Evolutionary conservation across 2,797 vertebrate genomes (phyloP).

Genomic region (Enteromius thamalakanensis): DNA sequence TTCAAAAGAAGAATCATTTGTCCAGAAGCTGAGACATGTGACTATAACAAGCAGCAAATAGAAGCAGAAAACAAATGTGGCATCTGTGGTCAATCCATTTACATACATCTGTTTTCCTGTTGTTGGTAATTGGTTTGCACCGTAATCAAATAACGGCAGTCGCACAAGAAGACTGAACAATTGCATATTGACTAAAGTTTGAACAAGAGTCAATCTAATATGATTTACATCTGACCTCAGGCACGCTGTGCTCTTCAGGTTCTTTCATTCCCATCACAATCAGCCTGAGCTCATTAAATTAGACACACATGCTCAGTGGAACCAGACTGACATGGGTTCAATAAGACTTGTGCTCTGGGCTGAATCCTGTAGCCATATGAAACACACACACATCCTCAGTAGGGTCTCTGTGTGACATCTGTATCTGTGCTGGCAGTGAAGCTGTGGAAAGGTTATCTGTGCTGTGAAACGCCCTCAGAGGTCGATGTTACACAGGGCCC

Average conservation of each 20-base stretch:
- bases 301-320: not conserved
- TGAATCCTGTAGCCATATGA: not conserved
- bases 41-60: not conserved
- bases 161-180: not conserved
- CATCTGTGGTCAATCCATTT: not conserved
- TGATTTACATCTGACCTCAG: not conserved
- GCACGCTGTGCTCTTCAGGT: not conserved
- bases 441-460: conserved; percentile 60
- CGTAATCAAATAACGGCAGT: not conserved
- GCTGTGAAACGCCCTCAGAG: not conserved
- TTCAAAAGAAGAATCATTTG: too few species aligned
- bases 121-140: not conserved
- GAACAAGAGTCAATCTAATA: not conserved
- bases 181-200: not conserved
- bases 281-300: not conserved
- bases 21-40: not conserved
- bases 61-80: not conserved
- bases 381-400: conserved; percentile 32
- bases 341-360: not conserved
- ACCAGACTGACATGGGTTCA: not conserved
- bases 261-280: not conserved
- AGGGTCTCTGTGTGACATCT: conserved; percentile 51
- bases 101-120: not conserved
- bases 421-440: conserved; percentile 48
- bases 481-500: conserved; percentile 57